Conservation (phyloP, 2,797 vertebrate species). For the Coccyzus lansbergi region DNA sequence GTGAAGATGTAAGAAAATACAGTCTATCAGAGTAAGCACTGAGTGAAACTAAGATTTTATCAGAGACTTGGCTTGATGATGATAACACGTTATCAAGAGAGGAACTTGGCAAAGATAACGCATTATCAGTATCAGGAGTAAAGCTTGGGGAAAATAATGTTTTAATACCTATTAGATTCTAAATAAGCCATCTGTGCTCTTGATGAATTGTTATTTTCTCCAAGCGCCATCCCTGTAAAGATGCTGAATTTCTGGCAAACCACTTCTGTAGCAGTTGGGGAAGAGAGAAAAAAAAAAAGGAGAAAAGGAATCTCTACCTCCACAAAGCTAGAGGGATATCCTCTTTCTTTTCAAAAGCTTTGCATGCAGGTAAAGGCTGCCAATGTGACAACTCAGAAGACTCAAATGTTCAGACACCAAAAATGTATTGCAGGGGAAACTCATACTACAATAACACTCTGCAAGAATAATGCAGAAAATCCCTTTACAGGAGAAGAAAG, state of each 20-base stretch:
- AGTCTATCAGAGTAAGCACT: constrained; percentile 47
- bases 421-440: neutral
- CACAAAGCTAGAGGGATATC: neutral
- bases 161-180: constrained; percentile 72
- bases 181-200: constrained; percentile 65
- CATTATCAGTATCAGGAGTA: constrained; percentile 65
- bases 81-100: constrained; percentile 66
- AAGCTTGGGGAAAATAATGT: constrained; percentile 68
- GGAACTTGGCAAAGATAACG: constrained; percentile 72
- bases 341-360: neutral
- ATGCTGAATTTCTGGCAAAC: constrained; percentile 34
- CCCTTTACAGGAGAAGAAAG: neutral
- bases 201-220: constrained; percentile 64
- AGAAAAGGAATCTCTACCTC: neutral
- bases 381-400: neutral
- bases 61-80: constrained; percentile 59
- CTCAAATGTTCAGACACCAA: neutral
- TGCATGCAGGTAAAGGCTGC: neutral
- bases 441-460: neutral
- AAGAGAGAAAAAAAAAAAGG: neutral
- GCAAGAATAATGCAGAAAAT: neutral
- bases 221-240: constrained; percentile 31
- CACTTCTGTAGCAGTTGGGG: constrained; percentile 17
- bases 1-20: constrained; percentile 54
- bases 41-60: constrained; percentile 67